These are phyloP conservation scores for silkworm (Bombyx mori) DNA, from an alignment of 1,140 invertebrate species.

Conservation along the genomic window DNA sequence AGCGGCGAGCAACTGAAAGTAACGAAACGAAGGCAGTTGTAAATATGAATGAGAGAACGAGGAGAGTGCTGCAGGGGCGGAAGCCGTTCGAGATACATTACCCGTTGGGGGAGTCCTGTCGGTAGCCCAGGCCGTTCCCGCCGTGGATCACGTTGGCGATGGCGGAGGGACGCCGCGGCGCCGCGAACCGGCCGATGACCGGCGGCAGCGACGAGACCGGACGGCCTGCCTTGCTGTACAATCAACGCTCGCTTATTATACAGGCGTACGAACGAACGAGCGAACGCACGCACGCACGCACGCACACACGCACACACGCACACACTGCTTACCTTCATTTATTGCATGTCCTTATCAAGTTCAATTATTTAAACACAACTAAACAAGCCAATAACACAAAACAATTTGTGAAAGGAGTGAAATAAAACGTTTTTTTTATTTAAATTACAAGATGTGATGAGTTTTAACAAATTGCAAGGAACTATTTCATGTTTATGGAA, in stretches of 20 bases:
- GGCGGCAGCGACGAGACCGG: slow-evolving; percentile 6
- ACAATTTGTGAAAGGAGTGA: no score
- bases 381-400: no score
- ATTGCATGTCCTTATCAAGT: not conserved
- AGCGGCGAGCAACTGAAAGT: slow-evolving; percentile 10
- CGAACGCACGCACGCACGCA: slow-evolving; percentile 4
- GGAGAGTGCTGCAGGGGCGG: no score
- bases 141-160: slow-evolving; percentile 16
- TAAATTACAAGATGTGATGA: no score
- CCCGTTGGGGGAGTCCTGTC: no score
- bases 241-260: slow-evolving; percentile 11
- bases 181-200: slow-evolving; percentile 36
- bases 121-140: no score
- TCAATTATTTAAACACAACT: no score
- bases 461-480: no score
- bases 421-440: no score
- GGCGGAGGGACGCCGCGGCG: slow-evolving; percentile 26
- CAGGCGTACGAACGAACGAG: not conserved
- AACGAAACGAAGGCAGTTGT: not conserved
- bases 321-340: slow-evolving; percentile 1
- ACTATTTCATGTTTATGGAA: no score
- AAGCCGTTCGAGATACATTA: no score
- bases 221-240: slow-evolving; percentile 16
- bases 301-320: not conserved
- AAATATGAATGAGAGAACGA: no score